Evolutionary conservation across 1,140 invertebrate species (phyloP), one percentile per base, ranked within the genome.

Genomic region (Octopus bimaculoides): DNA sequence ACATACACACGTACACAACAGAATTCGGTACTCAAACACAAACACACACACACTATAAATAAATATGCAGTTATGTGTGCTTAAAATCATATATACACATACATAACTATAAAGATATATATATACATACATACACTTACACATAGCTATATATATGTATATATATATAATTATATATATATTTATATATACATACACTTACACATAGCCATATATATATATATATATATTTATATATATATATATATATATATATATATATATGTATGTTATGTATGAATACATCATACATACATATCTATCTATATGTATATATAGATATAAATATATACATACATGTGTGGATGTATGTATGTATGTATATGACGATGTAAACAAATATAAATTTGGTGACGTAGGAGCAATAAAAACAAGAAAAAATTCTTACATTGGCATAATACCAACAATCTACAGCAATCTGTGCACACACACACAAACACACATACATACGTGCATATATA

Each of bases 181-280:
- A 61, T 61, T 9, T 61, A 61, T 61, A 61, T 61, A 61, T 61
- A 61, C 17, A 61, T 61, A 61, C 17, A 61, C 17, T 12, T 61
- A 61, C 17, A 61, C 17, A 61, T 4, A 61, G 1, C 1, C 17
- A 61, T 4, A 61, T 61, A 61, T 61, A 61, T 61, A 61, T 61
- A 61, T 61, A 61, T 61, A 61, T 61, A 61, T 61, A 61, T 61
- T 9, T 61, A 61, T 61, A 61, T 61, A 61, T 61, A 61, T 61
- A 61, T 61, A 61, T 61, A 61, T 61, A 61, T 61, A 61, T 61
- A 61, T 61, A 61, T 61, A 61, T 61, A 61, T 61, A 61, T n/a
- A n/a, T n/a, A n/a, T n/a, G n/a, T n/a, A n/a, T n/a, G n/a, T n/a
- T n/a, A n/a, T n/a, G n/a, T n/a, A n/a, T 41, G 26, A 41, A 41